These are phyloP conservation scores for Drosophila vallismaia DNA, from an alignment of 2,888 invertebrate species.

Conservation along the genomic window DNA sequence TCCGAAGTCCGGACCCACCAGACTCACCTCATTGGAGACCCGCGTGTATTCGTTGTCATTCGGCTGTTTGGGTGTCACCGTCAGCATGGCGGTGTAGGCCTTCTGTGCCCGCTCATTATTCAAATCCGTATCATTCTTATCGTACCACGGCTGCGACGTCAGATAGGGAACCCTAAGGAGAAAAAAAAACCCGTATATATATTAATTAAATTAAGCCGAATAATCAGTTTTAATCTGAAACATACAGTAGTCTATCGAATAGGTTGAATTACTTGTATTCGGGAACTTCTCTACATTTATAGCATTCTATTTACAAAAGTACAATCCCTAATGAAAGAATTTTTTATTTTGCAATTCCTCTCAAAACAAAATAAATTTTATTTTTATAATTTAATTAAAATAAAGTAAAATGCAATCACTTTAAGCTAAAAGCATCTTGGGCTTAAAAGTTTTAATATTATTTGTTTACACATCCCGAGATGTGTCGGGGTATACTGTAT, in stretches of 20 bases:
- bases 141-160: slow-evolving; percentile 93
- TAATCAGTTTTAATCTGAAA: neutral
- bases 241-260: slow-evolving; percentile 2
- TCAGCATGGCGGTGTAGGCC: slow-evolving; percentile 94
- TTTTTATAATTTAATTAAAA: neutral
- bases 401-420: neutral
- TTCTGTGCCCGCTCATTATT: slow-evolving; percentile 92
- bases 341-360: neutral
- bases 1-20: neutral
- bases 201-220: neutral
- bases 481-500: neutral
- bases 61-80: slow-evolving; percentile 93
- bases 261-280: neutral
- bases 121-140: slow-evolving; percentile 90
- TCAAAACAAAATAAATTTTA: neutral
- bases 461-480: neutral
- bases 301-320: too few species aligned
- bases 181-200: slow-evolving; percentile 1
- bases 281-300: too few species aligned
- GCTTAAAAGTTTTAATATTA: neutral
- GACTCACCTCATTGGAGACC: slow-evolving; percentile 89
- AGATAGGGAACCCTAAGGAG: slow-evolving; percentile 86
- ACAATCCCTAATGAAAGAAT: too few species aligned
- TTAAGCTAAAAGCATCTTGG: neutral
- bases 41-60: slow-evolving; percentile 90